These are phyloP conservation scores for Tryphoninae sp. DNA, from an alignment of 2,888 invertebrate species.

Conservation along the genomic window DNA sequence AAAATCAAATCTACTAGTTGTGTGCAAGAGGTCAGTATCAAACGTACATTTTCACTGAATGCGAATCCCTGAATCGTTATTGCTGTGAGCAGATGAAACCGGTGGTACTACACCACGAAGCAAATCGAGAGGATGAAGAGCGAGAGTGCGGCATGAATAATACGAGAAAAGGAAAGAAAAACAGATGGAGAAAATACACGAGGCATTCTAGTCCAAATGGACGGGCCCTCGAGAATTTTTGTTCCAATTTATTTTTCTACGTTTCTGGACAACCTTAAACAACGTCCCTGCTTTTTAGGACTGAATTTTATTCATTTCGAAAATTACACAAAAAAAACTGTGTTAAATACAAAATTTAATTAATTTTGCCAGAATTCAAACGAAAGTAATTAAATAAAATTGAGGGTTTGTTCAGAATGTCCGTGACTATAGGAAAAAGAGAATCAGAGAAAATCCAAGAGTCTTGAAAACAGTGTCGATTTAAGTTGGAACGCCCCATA, in stretches of 20 bases:
- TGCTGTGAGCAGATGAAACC: constrained; percentile 7
- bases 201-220: constrained; percentile 1
- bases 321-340: too few relatives aligned
- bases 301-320: too few relatives aligned
- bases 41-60: not conserved
- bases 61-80: not conserved
- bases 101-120: not conserved
- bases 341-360: too few relatives aligned
- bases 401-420: not conserved
- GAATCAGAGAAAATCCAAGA: not conserved
- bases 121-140: constrained; percentile 7
- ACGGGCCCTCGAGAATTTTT: too few relatives aligned
- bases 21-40: too few relatives aligned
- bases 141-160: not conserved
- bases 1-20: too few relatives aligned
- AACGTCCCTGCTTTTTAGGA: too few relatives aligned
- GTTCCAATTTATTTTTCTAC: too few relatives aligned
- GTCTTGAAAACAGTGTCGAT: not conserved
- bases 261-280: too few relatives aligned
- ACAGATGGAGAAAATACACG: not conserved
- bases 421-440: not conserved
- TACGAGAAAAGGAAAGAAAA: not conserved
- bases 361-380: not conserved
- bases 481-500: not conserved
- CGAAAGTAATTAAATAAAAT: not conserved